These are phyloP conservation scores for Crotalus viridis DNA, from an alignment of 2,113 vertebrate species.

Conservation along the genomic window DNA sequence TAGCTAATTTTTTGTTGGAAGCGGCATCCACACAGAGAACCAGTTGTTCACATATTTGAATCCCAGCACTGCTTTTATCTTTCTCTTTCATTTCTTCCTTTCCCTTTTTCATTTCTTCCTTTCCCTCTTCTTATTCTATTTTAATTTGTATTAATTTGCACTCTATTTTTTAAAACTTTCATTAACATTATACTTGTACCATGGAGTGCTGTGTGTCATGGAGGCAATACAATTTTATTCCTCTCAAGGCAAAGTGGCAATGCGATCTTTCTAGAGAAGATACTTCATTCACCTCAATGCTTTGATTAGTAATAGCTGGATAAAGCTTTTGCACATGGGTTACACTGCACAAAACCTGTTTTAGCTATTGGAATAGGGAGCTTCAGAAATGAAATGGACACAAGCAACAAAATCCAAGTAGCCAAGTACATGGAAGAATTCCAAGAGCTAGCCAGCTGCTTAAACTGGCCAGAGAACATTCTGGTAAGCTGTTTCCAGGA, in stretches of 20 bases:
- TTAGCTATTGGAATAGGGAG: neutral
- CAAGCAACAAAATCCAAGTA: neutral
- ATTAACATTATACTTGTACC: neutral
- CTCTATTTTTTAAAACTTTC: neutral
- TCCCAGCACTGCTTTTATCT: too few relatives aligned
- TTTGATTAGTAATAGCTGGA: neutral
- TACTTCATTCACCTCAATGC: neutral
- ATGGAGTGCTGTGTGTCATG: neutral
- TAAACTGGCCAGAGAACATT: too few relatives aligned
- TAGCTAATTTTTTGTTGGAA: too few relatives aligned
- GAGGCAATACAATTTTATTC: neutral
- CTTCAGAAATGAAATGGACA: neutral
- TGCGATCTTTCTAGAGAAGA: neutral
- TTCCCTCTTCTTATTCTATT: neutral
- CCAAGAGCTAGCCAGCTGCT: too few relatives aligned
- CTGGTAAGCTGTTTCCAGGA: too few relatives aligned
- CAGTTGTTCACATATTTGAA: too few relatives aligned
- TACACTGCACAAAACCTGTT: neutral
- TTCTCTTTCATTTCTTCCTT: neutral
- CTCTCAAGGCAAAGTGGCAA: neutral
- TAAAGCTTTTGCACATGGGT: neutral
- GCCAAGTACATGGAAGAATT: too few relatives aligned
- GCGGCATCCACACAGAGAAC: too few relatives aligned
- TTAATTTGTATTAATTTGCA: neutral
- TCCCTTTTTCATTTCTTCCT: neutral